Conservation (phyloP, 2,888 invertebrate species). For the Margaritifera margaritifera region DNA sequence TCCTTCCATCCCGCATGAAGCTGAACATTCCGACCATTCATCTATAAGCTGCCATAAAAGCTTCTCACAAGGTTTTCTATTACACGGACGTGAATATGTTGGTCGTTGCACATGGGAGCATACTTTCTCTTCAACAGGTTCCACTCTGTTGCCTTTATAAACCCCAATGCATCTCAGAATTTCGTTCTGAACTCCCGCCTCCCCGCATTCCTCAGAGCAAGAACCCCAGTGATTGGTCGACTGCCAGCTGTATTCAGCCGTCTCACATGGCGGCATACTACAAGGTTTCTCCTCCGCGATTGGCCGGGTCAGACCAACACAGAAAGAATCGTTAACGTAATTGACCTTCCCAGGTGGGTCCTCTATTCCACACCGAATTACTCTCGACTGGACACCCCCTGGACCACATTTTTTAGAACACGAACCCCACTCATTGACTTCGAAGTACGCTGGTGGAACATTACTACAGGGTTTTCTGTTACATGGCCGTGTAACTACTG, state of each 20-base stretch:
- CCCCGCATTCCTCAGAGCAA: constrained; percentile 45
- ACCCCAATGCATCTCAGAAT: constrained; percentile 28
- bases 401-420: constrained; percentile 46
- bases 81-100: constrained; percentile 29
- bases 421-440: constrained; percentile 46
- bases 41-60: constrained; percentile 27
- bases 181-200: constrained; percentile 31
- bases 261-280: constrained; percentile 28
- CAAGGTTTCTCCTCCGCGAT: constrained; percentile 11
- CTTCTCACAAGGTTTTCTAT: constrained; percentile 31
- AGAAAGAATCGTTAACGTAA: background rate
- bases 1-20: constrained; percentile 31
- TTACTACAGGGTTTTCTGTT: constrained; percentile 30
- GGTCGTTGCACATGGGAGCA: constrained; percentile 27
- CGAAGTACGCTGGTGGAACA: constrained; percentile 41
- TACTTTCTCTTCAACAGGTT: constrained; percentile 18
- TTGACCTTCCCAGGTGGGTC: constrained; percentile 13
- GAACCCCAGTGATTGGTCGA: constrained; percentile 47
- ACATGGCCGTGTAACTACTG: constrained; percentile 28
- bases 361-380: constrained; percentile 30
- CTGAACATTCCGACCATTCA: constrained; percentile 34
- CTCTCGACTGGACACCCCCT: constrained; percentile 30
- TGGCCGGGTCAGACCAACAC: background rate
- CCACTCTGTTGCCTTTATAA: constrained; percentile 11
- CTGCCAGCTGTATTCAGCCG: constrained; percentile 42